phyloP scores from a whole-genome alignment of 2,888 invertebrate genomes.

The Disparrhopalites patrizii region DNA sequence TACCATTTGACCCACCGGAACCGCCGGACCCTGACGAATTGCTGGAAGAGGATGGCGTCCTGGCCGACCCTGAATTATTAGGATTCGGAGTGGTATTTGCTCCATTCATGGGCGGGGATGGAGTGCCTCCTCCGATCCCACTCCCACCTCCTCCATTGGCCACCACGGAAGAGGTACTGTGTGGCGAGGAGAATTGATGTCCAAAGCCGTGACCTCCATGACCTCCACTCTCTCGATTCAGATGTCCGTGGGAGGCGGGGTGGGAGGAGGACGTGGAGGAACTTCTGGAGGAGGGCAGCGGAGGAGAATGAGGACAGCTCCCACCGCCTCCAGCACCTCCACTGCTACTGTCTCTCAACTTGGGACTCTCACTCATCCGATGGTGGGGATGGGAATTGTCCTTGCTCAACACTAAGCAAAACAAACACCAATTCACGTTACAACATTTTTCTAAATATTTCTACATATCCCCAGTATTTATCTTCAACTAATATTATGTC shows the following conservation, averaged over 20 bases:
- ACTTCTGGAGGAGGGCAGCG: background rate
- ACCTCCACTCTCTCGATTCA: conserved; percentile 10
- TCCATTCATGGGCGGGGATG: conserved; percentile 28
- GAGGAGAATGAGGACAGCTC: conserved; percentile 5
- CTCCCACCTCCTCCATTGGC: conserved; percentile 26
- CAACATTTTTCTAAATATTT: too few species aligned
- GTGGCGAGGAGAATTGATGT: conserved; percentile 36
- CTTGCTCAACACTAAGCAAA: conserved; percentile 44
- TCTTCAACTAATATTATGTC: too few species aligned
- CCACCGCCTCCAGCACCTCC: background rate
- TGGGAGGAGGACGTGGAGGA: too few species aligned
- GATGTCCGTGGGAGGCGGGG: conserved; percentile 12
- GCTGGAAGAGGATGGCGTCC: conserved; percentile 34
- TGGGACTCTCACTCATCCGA: conserved; percentile 45
- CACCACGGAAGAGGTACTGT: conserved; percentile 24
- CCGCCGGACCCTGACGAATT: conserved; percentile 33
- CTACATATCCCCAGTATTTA: too few species aligned
- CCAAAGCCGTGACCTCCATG: conserved; percentile 32
- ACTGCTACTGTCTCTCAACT: conserved; percentile 25
- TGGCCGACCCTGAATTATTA: conserved; percentile 30
- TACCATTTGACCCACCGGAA: conserved; percentile 20
- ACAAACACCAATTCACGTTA: too few species aligned
- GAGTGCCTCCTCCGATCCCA: conserved; percentile 21
- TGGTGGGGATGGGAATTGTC: conserved; percentile 39
- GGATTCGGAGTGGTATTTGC: conserved; percentile 31